Conservation (phyloP, 2,113 vertebrate species). For the human (Homo sapiens) region DNA sequence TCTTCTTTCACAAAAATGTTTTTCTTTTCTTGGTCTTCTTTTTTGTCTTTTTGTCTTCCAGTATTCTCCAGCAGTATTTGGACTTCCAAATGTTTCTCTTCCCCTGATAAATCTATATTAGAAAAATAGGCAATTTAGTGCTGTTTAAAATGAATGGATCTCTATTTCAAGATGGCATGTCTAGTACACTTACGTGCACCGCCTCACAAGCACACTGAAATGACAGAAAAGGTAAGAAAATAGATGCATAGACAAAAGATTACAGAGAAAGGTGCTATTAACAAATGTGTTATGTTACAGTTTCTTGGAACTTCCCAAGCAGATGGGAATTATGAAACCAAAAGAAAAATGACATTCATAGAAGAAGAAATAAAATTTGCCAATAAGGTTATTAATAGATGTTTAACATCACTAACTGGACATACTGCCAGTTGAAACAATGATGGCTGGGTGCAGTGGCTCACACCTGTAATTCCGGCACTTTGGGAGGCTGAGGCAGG, state of each 20-base stretch:
- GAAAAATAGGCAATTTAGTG: slow-evolving; percentile 3
- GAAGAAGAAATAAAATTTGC: neutral
- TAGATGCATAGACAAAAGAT: rapidly evolving
- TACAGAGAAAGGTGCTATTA: neutral
- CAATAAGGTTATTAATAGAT: neutral
- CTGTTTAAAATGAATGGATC: neutral
- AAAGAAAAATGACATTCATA: neutral
- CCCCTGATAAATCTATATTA: slow-evolving; percentile 61
- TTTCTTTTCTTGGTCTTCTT: slow-evolving; percentile 35
- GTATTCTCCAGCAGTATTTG: neutral
- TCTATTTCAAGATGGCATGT: neutral
- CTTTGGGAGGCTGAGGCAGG: no score
- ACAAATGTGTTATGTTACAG: no score
- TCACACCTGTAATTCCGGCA: no score
- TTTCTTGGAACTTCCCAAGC: neutral
- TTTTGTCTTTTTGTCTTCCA: slow-evolving; percentile 55
- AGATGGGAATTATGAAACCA: neutral
- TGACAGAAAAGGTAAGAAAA: neutral
- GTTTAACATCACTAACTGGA: neutral
- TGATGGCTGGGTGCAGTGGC: no score
- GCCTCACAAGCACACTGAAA: neutral
- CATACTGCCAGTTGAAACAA: neutral
- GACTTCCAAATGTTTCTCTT: slow-evolving; percentile 4
- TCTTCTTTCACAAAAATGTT: neutral
- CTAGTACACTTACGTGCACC: neutral